phyloP scores from a whole-genome alignment of 2,797 vertebrate species.

The Sorex maritimensis region DNA sequence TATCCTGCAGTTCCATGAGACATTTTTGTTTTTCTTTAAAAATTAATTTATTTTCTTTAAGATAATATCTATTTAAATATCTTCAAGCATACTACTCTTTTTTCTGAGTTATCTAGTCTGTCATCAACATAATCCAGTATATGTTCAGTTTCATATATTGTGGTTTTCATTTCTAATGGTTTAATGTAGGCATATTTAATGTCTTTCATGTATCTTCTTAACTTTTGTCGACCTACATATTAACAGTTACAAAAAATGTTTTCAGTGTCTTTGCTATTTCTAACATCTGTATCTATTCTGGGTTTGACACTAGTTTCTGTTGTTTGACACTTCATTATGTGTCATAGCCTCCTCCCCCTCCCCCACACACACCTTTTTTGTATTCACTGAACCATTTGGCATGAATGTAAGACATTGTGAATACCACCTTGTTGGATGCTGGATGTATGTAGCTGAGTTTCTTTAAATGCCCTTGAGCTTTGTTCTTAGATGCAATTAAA shows the following conservation, averaged over 20 bases:
- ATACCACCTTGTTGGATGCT: background rate
- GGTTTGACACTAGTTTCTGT: background rate
- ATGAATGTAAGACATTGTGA: background rate
- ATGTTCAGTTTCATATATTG: background rate
- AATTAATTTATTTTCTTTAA: background rate
- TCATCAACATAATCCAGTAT: background rate
- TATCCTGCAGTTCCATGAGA: background rate
- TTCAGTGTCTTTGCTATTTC: background rate
- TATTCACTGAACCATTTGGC: background rate
- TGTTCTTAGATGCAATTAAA: constrained; percentile 5
- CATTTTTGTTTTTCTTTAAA: background rate
- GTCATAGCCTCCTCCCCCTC: background rate
- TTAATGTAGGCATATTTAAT: background rate
- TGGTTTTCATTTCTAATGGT: background rate
- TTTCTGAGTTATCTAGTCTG: background rate
- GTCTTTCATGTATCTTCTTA: background rate
- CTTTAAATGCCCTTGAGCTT: background rate
- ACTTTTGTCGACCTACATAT: background rate
- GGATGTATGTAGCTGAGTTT: background rate
- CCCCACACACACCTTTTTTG: background rate
- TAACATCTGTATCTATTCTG: background rate
- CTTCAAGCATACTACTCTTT: constrained; percentile 20
- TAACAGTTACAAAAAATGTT: background rate
- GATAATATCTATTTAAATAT: background rate
- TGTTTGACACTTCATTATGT: background rate